Conservation (phyloP, 2,888 invertebrate species). For the Siphlonurus alternatus region DNA sequence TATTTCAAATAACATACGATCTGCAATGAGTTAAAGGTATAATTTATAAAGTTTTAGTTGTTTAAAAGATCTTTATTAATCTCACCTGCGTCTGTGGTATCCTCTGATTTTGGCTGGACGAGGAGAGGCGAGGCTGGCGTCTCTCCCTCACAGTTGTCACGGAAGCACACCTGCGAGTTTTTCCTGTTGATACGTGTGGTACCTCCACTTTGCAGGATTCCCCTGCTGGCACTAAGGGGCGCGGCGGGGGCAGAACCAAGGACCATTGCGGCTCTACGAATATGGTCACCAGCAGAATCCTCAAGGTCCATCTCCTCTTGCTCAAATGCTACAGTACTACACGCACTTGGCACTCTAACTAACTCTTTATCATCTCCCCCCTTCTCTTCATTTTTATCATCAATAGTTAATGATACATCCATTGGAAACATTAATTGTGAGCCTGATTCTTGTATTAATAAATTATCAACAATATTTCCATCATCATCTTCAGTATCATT, state of each 20-base stretch:
- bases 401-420: neutral
- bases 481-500: neutral
- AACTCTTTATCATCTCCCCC: neutral
- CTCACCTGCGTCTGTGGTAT: neutral
- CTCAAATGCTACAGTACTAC: neutral
- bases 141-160: neutral
- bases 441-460: neutral
- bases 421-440: neutral
- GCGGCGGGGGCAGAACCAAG: neutral
- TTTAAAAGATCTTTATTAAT: too few relatives aligned
- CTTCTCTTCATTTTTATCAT: neutral
- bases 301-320: neutral
- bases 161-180: slow-evolving; percentile 1
- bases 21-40: too few relatives aligned
- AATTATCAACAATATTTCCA: neutral
- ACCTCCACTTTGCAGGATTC: neutral
- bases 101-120: neutral
- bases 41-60: too few relatives aligned
- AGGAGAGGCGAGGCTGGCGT: neutral
- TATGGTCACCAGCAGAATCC: neutral
- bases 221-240: neutral
- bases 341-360: neutral
- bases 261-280: neutral
- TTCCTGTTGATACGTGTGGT: neutral
- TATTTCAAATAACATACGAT: neutral